phyloP scores from a whole-genome alignment of 2,113 vertebrate genomes.

The Cyphomyrus discorhynchus region DNA sequence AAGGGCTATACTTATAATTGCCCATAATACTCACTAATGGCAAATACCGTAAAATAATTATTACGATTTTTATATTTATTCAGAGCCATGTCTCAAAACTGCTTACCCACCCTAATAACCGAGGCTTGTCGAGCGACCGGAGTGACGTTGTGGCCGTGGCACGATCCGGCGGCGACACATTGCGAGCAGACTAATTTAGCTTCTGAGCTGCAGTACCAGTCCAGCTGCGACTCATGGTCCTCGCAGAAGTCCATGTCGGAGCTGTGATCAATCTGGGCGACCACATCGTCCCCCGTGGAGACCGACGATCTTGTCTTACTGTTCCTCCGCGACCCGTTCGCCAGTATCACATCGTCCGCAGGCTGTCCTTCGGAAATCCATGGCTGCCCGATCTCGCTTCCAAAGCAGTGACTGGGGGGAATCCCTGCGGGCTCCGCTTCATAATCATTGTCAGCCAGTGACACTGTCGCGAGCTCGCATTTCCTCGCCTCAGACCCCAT shows the following conservation, averaged over 20 bases:
- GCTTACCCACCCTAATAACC: constrained; percentile 65
- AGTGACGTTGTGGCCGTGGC: constrained; percentile 63
- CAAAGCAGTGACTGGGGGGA: not conserved
- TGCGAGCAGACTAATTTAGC: constrained; percentile 61
- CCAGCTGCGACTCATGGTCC: constrained; percentile 56
- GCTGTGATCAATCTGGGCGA: constrained; percentile 37
- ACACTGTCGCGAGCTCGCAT: constrained; percentile 43
- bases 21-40: not conserved
- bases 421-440: constrained; percentile 3
- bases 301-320: constrained; percentile 6
- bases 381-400: constrained; percentile 28
- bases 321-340: not conserved
- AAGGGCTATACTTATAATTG: not conserved
- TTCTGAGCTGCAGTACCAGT: constrained; percentile 70
- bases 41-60: not conserved
- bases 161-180: constrained; percentile 60
- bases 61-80: not conserved
- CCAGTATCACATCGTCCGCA: not conserved
- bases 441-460: constrained; percentile 28
- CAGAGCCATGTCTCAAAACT: not conserved
- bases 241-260: constrained; percentile 49
- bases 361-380: constrained; percentile 38
- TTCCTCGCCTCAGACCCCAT: constrained; percentile 49
- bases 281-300: not conserved
- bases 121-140: constrained; percentile 59